These are phyloP conservation scores for Scomber colias DNA, from an alignment of 2,113 vertebrate species.

Conservation along the genomic window DNA sequence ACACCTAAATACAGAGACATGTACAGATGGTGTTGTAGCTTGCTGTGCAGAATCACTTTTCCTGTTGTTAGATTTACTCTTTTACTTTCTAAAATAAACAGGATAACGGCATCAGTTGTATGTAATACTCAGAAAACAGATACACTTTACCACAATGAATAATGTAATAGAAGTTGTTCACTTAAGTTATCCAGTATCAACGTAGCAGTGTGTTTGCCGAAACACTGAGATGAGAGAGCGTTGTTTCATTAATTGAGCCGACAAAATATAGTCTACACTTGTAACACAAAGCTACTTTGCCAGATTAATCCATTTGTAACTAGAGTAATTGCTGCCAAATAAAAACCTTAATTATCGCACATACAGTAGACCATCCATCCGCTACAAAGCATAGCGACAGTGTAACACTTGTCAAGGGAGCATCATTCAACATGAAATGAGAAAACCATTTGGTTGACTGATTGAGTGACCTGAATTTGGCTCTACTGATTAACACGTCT, in stretches of 20 bases:
- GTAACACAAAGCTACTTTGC: conserved; percentile 15
- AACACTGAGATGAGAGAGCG: not conserved
- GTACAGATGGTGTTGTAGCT: conserved; percentile 38
- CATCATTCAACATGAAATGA: conserved; percentile 32
- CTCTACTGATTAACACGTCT: conserved; percentile 8
- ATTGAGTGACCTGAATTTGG: conserved; percentile 21
- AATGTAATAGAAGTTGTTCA: not conserved
- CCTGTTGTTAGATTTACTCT: conserved; percentile 45
- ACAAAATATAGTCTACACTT: conserved; percentile 18
- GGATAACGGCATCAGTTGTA: not conserved
- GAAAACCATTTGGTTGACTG: conserved; percentile 28
- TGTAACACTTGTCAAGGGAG: conserved; percentile 23
- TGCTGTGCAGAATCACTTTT: conserved; percentile 60
- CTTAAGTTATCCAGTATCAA: conserved; percentile 1
- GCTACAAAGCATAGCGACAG: not conserved
- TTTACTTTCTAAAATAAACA: conserved; percentile 23
- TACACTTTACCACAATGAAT: not conserved
- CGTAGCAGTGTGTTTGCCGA: conserved; percentile 4
- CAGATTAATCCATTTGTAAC: conserved; percentile 35
- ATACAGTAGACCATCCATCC: not conserved
- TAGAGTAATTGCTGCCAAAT: conserved; percentile 27
- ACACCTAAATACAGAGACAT: conserved; percentile 46
- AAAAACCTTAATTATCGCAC: conserved; percentile 16
- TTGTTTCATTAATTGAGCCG: conserved; percentile 9
- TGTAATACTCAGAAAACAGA: not conserved